These are phyloP conservation scores for Podarcis cretensis DNA, from an alignment of 2,113 vertebrate species.

Conservation along the genomic window DNA sequence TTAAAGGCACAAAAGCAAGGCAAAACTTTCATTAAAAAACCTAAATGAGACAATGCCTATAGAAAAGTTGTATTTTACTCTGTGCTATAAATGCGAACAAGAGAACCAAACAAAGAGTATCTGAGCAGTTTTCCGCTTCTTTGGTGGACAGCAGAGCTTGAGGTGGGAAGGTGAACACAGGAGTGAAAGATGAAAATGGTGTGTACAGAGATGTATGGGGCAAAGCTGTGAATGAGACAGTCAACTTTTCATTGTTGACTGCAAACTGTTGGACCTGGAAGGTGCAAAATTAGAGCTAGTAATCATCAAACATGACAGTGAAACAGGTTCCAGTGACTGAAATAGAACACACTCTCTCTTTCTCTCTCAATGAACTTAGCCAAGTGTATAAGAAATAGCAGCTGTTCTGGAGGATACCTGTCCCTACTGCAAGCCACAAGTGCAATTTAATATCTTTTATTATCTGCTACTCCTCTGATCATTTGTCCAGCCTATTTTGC, in stretches of 20 bases:
- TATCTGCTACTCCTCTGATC: background rate
- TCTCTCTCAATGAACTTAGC: background rate
- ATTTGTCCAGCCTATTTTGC: background rate
- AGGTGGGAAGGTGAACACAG: background rate
- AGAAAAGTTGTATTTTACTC: background rate
- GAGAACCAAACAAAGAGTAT: background rate
- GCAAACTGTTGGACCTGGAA: background rate
- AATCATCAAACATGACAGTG: background rate
- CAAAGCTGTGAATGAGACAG: background rate
- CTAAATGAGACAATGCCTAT: background rate
- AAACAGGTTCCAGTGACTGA: background rate
- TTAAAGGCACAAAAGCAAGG: slow-evolving; percentile 37
- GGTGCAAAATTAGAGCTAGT: background rate
- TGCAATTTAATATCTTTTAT: background rate
- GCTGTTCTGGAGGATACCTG: background rate
- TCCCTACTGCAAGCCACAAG: background rate
- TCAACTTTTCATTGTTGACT: background rate
- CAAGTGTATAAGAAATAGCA: background rate
- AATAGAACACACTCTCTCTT: background rate
- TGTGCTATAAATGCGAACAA: background rate
- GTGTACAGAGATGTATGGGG: background rate
- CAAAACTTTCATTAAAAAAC: background rate
- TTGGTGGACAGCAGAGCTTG: background rate
- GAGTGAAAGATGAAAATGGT: background rate
- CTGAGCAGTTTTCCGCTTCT: background rate